Evolutionary conservation across 2,797 vertebrate species (phyloP).

Genomic region (Sebastes iracundus): DNA sequence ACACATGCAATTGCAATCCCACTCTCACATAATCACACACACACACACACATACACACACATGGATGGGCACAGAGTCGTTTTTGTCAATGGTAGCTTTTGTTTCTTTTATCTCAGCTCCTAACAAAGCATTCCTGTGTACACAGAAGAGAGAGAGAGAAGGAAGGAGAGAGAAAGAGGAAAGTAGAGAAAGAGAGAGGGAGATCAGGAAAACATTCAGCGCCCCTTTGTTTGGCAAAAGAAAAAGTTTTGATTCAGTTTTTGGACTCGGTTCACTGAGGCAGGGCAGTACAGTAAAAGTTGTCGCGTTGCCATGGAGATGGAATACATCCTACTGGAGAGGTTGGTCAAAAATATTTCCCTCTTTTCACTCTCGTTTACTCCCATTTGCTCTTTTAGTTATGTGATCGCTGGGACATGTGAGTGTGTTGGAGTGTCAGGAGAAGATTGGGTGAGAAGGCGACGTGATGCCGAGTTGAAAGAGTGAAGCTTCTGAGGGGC

Average conservation of each 20-base stretch:
- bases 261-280: slow-evolving; percentile 26
- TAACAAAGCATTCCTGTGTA: slow-evolving; percentile 85
- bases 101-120: slow-evolving; percentile 79
- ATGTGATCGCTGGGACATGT: slow-evolving; percentile 24
- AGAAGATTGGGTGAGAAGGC: slow-evolving; percentile 23
- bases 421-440: background rate
- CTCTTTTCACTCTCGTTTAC: slow-evolving; percentile 26
- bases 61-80: slow-evolving; percentile 68
- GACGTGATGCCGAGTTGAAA: slow-evolving; percentile 32
- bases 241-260: slow-evolving; percentile 64
- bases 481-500: slow-evolving; percentile 33
- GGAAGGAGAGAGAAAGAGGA: slow-evolving; percentile 42
- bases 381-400: slow-evolving; percentile 35
- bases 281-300: slow-evolving; percentile 34
- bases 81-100: slow-evolving; percentile 83
- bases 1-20: slow-evolving; percentile 43
- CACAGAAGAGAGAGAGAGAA: slow-evolving; percentile 55
- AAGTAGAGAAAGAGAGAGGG: slow-evolving; percentile 12
- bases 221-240: slow-evolving; percentile 52
- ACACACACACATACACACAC: slow-evolving; percentile 32
- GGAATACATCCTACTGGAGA: slow-evolving; percentile 72
- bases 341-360: slow-evolving; percentile 54
- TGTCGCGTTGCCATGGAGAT: slow-evolving; percentile 70
- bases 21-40: slow-evolving; percentile 39
- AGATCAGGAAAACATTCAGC: slow-evolving; percentile 57